Evolutionary conservation across 2,797 vertebrate species (phyloP).

Genomic region (Melanotaenia maccullochi): DNA sequence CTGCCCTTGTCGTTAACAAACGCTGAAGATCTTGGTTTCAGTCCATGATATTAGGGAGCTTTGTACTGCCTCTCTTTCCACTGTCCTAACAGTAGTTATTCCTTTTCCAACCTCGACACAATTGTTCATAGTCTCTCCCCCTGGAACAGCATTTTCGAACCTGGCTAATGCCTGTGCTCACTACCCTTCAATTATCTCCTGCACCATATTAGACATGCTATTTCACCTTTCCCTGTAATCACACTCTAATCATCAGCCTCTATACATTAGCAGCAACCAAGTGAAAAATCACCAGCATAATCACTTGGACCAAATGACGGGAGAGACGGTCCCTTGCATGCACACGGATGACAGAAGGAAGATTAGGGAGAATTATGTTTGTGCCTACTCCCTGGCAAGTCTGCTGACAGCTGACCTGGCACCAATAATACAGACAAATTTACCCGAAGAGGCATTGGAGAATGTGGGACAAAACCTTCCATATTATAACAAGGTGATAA

Average conservation of each 20-base stretch:
- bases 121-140: constrained; percentile 47
- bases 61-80: constrained; percentile 20
- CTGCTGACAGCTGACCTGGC: constrained; percentile 78
- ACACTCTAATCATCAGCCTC: constrained; percentile 78
- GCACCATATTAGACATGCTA: constrained; percentile 78
- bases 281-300: constrained; percentile 82
- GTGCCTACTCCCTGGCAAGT: constrained; percentile 77
- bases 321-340: constrained; percentile 75
- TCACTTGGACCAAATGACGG: constrained; percentile 80
- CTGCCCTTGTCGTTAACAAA: constrained; percentile 49
- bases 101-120: constrained; percentile 56
- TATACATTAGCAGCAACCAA: constrained; percentile 82
- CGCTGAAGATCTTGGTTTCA: constrained; percentile 51
- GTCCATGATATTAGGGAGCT: constrained; percentile 29
- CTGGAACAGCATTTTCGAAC: constrained; percentile 62
- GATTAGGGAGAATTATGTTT: constrained; percentile 84
- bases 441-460: constrained; percentile 49
- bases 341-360: constrained; percentile 79
- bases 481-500: constrained; percentile 49
- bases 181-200: constrained; percentile 79
- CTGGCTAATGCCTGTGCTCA: constrained; percentile 68
- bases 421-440: constrained; percentile 65
- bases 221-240: constrained; percentile 82
- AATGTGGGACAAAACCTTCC: constrained; percentile 51
- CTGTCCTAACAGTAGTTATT: constrained; percentile 47